phyloP scores from a whole-genome alignment of 2,113 vertebrate species.

The Montifringilla adamsi region DNA sequence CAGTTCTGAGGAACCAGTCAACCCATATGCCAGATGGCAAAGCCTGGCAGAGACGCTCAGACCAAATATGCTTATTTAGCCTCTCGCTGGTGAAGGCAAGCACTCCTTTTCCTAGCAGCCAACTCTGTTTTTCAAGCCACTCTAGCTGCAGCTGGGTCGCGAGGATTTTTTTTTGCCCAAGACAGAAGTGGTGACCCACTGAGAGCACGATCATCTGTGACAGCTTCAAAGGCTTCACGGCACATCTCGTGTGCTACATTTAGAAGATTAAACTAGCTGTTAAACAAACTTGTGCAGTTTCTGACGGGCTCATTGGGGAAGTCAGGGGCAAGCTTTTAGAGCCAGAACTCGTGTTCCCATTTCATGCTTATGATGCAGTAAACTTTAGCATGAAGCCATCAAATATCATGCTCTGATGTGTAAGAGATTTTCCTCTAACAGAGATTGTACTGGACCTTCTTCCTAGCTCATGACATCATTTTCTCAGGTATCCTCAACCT shows the following conservation, averaged over 20 bases:
- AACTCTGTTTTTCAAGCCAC: not conserved
- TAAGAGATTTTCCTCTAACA: not conserved
- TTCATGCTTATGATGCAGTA: not conserved
- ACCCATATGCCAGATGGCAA: not conserved
- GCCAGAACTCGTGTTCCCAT: not conserved
- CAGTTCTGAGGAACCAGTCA: not conserved
- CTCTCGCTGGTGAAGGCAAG: not conserved
- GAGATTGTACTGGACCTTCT: not conserved
- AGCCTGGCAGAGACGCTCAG: accelerated
- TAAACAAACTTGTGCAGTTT: not conserved
- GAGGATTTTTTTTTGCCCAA: not conserved
- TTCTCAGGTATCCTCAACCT: not conserved
- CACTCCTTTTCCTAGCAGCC: not conserved
- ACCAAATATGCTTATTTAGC: not conserved
- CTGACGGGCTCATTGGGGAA: not conserved
- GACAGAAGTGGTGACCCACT: not conserved
- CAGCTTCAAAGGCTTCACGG: not conserved
- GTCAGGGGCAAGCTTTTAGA: not conserved
- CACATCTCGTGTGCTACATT: not conserved
- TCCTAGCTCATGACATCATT: not conserved
- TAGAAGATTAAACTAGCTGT: not conserved
- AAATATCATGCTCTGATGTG: not conserved
- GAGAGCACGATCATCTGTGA: not conserved
- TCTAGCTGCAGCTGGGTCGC: not conserved
- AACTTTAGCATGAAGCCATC: not conserved